Evolutionary conservation across 2,113 vertebrate genomes (phyloP).

Genomic region (Bos javanicus): DNA sequence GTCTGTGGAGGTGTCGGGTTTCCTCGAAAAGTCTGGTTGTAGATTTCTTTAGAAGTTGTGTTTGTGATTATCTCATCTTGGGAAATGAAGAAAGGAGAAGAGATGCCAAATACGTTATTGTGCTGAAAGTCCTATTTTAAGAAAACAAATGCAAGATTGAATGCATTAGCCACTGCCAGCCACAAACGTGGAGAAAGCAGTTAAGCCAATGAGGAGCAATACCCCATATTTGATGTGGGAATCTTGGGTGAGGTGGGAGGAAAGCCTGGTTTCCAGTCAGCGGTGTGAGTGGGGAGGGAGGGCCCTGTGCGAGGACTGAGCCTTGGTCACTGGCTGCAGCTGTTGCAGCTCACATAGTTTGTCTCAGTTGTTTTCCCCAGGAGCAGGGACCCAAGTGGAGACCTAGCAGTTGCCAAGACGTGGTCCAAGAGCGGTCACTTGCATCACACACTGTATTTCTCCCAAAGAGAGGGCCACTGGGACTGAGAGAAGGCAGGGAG

Average conservation of each 20-base stretch:
- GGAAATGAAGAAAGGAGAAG: neutral
- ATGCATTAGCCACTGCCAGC: neutral
- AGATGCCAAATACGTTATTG: neutral
- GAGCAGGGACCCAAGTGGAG: neutral
- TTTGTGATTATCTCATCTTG: conserved; percentile 29
- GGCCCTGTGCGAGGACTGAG: neutral
- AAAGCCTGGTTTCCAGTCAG: neutral
- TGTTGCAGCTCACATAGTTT: neutral
- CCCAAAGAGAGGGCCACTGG: neutral
- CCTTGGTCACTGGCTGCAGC: neutral
- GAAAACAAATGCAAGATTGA: conserved; percentile 25
- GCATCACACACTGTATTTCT: neutral
- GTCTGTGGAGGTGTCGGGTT: neutral
- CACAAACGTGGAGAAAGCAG: neutral
- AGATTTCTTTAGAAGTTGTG: conserved; percentile 27
- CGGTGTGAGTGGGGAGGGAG: neutral
- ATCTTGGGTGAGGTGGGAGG: neutral
- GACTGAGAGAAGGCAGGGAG: neutral
- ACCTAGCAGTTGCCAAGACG: neutral
- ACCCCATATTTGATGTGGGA: neutral
- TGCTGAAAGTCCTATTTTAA: neutral
- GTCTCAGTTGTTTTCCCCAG: neutral
- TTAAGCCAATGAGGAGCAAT: neutral
- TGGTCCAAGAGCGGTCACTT: neutral
- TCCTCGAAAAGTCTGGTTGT: neutral